A percentile compares a stretch with the other conserved stretches of the same genome.
phyloP scores from a whole-genome alignment of 2,113 vertebrate genomes.

The Centropus bengalensis region DNA sequence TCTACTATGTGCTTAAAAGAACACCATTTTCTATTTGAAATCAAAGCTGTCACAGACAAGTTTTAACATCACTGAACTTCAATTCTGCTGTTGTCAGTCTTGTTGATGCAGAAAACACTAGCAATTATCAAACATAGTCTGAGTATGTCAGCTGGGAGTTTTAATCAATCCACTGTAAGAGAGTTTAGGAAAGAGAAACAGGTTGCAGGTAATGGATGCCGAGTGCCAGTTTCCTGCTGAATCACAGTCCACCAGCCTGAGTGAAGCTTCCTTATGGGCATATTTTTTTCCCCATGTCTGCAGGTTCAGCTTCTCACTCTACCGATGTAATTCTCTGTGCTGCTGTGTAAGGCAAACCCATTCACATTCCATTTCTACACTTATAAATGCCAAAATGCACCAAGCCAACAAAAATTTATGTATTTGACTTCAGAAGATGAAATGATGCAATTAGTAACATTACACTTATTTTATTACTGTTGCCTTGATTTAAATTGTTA shows the following conservation, averaged over 20 bases:
- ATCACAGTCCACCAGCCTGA: neutral
- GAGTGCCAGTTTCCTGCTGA: neutral
- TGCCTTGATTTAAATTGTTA: constrained; percentile 61
- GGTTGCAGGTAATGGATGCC: neutral
- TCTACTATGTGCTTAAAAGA: neutral
- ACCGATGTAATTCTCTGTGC: neutral
- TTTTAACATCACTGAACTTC: neutral
- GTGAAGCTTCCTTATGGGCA: neutral
- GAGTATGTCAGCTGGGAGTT: neutral
- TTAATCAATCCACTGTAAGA: neutral
- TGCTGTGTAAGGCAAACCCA: neutral
- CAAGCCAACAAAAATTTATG: constrained; percentile 43
- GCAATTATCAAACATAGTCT: neutral
- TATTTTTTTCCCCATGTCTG: neutral
- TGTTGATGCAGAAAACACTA: neutral
- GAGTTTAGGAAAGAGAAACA: neutral
- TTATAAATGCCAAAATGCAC: constrained; percentile 41
- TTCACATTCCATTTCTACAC: neutral
- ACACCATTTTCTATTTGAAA: neutral
- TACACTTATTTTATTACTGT: constrained; percentile 68
- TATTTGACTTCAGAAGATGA: constrained; percentile 59
- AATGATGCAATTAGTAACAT: constrained; percentile 51
- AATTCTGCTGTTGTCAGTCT: neutral
- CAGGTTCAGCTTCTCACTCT: neutral
- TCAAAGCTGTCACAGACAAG: neutral